Base-by-base conservation (phyloP, 2,797 vertebrate species). In the Pitangus sulphuratus region DNA sequence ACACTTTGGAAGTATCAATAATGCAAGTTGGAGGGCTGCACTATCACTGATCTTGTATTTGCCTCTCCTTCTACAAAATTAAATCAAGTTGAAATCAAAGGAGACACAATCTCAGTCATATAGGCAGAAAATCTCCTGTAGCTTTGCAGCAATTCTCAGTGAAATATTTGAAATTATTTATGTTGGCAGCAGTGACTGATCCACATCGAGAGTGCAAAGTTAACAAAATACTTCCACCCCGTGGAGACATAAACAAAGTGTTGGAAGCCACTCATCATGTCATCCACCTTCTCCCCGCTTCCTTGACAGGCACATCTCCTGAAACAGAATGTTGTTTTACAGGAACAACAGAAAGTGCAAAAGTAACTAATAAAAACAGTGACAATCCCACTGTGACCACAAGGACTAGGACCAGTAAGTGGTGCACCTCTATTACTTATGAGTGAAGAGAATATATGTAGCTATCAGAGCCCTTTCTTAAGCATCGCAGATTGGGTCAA, bases 101-200 rank as follows among this genome's bases (percentile, higher is more conserved):
- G 44, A 95, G 72, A 84, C 42, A 84, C 81, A 68, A 66, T 91
- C 89, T 92, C 95, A 88, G 81, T 83, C 81, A 83, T 56, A 96
- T 15, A 91, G 87, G 77, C 75, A 96, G 90, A 82, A 95, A 93
- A 95, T 53, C 69, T 87, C 39, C 87, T 68, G 85, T 76, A 95
- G 68, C 82, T 93, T 96, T 96, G 78, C 83, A 95, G 88, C 56
- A 93, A 87, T 92, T 78, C 91, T 96, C 68, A 45, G 87, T 87
- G 90, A 97, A 97, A 95, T 95, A 93, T 78, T 91, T 91, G 86
- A 95, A 97, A 97, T 96, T 92, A 97, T 89, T 94, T 97, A 68
- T 89, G 71, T 96, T 97, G 95, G 92, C 81, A 95, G 53, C 81
- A 69, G 71, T 86, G 84, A 95, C 88, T 93, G 88, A 96, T 88